Conservation (phyloP, 2,797 vertebrate genomes). For the Garrulus glandarius region DNA sequence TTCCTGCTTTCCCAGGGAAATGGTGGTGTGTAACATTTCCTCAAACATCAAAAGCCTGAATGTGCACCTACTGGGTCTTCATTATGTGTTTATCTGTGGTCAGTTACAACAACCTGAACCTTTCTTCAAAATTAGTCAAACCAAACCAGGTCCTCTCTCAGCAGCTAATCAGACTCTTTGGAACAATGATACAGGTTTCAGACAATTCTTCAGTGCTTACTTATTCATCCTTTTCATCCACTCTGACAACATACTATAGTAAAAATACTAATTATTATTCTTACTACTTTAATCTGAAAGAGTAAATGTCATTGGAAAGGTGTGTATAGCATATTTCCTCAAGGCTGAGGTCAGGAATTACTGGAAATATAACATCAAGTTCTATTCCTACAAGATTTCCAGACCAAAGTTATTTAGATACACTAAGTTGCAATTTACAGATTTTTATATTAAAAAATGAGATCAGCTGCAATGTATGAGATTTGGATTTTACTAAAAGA, state of each 20-base stretch:
- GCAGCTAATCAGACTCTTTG: background rate
- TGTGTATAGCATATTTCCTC: background rate
- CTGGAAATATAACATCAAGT: background rate
- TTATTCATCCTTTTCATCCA: background rate
- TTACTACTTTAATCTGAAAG: background rate
- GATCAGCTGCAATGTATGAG: background rate
- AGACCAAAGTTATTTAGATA: background rate
- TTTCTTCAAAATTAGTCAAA: background rate
- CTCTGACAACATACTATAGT: background rate
- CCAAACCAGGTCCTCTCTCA: background rate
- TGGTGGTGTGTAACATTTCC: background rate
- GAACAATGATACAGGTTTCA: background rate
- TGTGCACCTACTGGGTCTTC: background rate
- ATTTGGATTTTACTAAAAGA: constrained; percentile 12
- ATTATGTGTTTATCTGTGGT: fast-evolving
- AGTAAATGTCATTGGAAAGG: background rate
- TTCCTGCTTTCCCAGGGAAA: background rate
- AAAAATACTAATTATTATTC: background rate
- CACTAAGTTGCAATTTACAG: background rate
- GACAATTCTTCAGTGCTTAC: background rate
- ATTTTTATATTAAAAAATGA: background rate
- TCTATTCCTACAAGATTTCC: background rate
- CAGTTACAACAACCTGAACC: background rate
- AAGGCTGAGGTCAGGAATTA: background rate
- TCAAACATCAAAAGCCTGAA: fast-evolving